phyloP scores from a whole-genome alignment of 2,888 invertebrate genomes.

The Ischnus inquisitorius region DNA sequence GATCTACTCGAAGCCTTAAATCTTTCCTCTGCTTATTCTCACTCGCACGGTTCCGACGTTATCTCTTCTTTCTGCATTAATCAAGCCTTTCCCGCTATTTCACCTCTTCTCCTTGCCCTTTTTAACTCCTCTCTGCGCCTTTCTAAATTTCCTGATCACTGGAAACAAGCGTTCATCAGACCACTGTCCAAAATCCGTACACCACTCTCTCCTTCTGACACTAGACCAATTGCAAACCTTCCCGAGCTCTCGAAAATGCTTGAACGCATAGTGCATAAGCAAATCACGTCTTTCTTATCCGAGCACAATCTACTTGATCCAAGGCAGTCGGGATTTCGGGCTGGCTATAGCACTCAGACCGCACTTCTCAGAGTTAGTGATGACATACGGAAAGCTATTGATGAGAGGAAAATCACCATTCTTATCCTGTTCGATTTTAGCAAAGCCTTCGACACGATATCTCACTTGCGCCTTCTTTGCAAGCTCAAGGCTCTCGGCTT shows the following conservation, averaged over 20 bases:
- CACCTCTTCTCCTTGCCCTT: background rate
- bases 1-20: background rate
- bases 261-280: slow-evolving; percentile 17
- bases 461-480: background rate
- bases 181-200: slow-evolving; percentile 16
- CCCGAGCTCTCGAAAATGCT: slow-evolving; percentile 46
- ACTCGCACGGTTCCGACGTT: background rate
- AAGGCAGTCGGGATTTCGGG: slow-evolving; percentile 16
- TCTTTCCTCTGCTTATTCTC: background rate
- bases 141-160: background rate
- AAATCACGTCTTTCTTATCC: background rate
- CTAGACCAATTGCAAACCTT: slow-evolving; percentile 44
- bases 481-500: background rate
- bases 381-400: slow-evolving; percentile 20
- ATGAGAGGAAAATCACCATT: slow-evolving; percentile 34
- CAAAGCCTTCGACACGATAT: slow-evolving; percentile 25
- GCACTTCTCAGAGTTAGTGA: slow-evolving; percentile 24
- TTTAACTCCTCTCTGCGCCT: background rate
- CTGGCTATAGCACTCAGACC: slow-evolving; percentile 14
- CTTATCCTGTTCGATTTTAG: slow-evolving; percentile 39
- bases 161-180: background rate
- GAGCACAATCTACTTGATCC: slow-evolving; percentile 10
- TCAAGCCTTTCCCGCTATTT: background rate
- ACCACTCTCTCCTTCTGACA: slow-evolving; percentile 27
- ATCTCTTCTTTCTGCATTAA: background rate